Conservation (phyloP, 23 tunicate genomes). For the Pegea sp. region DNA sequence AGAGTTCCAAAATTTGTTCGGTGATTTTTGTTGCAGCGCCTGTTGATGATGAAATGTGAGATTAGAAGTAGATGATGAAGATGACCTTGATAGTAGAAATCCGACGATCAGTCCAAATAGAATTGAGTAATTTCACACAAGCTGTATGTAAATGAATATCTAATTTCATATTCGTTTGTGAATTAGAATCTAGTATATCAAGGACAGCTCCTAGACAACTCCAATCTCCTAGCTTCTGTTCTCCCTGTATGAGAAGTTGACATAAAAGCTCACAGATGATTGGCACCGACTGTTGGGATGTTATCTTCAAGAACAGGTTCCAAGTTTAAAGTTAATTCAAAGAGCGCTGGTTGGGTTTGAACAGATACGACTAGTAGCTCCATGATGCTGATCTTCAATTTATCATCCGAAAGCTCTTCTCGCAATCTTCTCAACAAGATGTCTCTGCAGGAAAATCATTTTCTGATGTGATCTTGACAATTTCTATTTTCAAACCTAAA, state of each 20-base stretch:
- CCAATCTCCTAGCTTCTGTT: conserved; percentile 26
- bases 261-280: no score
- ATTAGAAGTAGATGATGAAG: no score
- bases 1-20: conserved; percentile 42
- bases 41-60: no score
- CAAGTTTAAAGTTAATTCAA: conserved; percentile 63
- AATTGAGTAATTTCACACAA: conserved; percentile 50
- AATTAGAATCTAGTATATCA: conserved; percentile 18
- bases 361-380: conserved; percentile 62
- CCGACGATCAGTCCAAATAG: conserved; percentile 67
- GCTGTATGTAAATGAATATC: conserved; percentile 44
- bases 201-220: conserved; percentile 54
- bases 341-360: conserved; percentile 77
- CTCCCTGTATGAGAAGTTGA: conserved; percentile 16
- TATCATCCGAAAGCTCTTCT: conserved; percentile 21
- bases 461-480: no score
- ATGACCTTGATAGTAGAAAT: conserved; percentile 45
- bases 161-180: conserved; percentile 36
- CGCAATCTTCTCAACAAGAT: conserved; percentile 13
- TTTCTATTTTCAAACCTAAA: conserved; percentile 16
- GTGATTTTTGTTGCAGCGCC: conserved; percentile 21
- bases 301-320: conserved; percentile 16
- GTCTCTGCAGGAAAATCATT: conserved; percentile 14
- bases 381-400: conserved; percentile 44
- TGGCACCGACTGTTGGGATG: no score